Evolutionary conservation across 2,797 vertebrate species (phyloP).

Genomic region (Prunella strophiata): DNA sequence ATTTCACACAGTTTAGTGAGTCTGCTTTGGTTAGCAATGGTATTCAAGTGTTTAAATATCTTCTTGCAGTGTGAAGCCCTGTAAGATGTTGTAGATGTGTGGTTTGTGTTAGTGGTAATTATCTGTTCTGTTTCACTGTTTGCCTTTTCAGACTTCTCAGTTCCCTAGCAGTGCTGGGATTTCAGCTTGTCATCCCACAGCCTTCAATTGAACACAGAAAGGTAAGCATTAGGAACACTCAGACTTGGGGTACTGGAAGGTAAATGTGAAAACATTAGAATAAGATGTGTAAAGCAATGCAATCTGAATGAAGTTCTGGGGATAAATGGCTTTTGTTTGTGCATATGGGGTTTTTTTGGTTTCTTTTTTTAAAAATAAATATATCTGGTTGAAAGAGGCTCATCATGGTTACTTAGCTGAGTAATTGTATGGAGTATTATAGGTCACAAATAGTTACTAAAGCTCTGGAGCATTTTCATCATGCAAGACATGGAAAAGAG

Average conservation of each 20-base stretch:
- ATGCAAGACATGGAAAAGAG: background rate
- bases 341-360: fast-evolving
- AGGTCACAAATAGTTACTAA: background rate
- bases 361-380: background rate
- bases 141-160: slow-evolving; percentile 81
- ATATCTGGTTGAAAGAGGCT: background rate
- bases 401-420: background rate
- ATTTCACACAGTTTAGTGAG: background rate
- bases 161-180: slow-evolving; percentile 81
- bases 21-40: background rate
- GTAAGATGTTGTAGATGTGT: background rate
- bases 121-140: slow-evolving; percentile 29
- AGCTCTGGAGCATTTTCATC: background rate
- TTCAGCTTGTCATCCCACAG: slow-evolving; percentile 83
- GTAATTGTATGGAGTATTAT: background rate
- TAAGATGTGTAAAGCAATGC: background rate
- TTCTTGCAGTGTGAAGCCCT: background rate
- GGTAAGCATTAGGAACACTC: slow-evolving; percentile 78
- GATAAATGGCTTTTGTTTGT: background rate
- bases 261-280: background rate
- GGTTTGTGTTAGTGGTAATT: background rate
- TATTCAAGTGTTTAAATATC: background rate
- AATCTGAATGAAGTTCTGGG: background rate
- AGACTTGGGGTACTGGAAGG: background rate
- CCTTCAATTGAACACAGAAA: slow-evolving; percentile 86